Percentiles rank a stretch among this genome's conserved stretches.
These are phyloP conservation scores for Plumapathes pennacea DNA, from an alignment of 92 coral and sea anemone genomes.

Conservation along the genomic window DNA sequence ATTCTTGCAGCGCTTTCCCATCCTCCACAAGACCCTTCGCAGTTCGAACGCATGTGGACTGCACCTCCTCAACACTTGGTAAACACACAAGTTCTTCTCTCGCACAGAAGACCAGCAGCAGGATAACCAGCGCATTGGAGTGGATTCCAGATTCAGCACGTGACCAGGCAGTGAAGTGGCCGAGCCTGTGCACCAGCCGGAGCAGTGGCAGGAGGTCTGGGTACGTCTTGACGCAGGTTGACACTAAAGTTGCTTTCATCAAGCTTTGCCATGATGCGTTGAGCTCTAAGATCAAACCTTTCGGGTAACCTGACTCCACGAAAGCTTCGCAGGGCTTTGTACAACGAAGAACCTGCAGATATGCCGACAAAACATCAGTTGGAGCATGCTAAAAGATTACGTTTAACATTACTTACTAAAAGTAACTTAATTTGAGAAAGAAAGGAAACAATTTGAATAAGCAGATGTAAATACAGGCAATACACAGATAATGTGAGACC, in stretches of 20 bases:
- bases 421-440: too few relatives aligned
- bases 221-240: slow-evolving; percentile 64
- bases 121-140: slow-evolving; percentile 64
- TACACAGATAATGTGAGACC: too few relatives aligned
- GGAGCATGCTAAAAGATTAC: too few relatives aligned
- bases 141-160: slow-evolving; percentile 62
- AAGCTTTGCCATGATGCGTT: slow-evolving; percentile 73
- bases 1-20: slow-evolving; percentile 11
- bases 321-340: too few relatives aligned
- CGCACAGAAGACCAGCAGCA: slow-evolving; percentile 67
- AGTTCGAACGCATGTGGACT: not conserved
- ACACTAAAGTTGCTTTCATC: slow-evolving; percentile 53
- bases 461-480: too few relatives aligned
- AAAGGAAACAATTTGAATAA: too few relatives aligned
- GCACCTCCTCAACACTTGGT: slow-evolving; percentile 20
- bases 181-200: slow-evolving; percentile 81
- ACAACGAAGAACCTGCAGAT: too few relatives aligned
- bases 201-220: slow-evolving; percentile 75
- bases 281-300: slow-evolving; percentile 63
- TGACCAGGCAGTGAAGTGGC: slow-evolving; percentile 76
- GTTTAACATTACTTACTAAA: too few relatives aligned
- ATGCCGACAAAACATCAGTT: too few relatives aligned
- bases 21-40: not conserved
- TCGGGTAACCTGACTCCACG: too few relatives aligned
- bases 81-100: slow-evolving; percentile 31